Conservation (phyloP, 1,140 invertebrate genomes). For the Bombus sibiricus region DNA sequence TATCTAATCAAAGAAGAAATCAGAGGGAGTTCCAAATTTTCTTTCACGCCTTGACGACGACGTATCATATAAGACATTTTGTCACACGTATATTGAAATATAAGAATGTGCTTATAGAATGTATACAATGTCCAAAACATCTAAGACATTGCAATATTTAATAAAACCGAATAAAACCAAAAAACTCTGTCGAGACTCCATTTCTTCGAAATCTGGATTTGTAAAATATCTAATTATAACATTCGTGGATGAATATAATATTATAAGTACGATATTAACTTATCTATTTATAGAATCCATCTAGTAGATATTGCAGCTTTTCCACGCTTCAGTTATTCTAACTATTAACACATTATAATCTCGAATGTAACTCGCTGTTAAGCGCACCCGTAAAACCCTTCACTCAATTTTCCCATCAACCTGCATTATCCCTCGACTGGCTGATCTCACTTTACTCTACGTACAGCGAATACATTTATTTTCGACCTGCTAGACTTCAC, state of each 20-base stretch:
- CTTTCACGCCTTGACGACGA: no score
- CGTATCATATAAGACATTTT: no score
- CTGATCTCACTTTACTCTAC: constrained; percentile 3
- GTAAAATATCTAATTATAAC: no score
- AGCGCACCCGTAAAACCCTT: constrained; percentile 39
- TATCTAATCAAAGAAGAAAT: no score
- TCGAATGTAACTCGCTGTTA: constrained; percentile 32
- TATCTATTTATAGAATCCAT: not conserved
- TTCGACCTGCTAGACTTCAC: constrained; percentile 3
- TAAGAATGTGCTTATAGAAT: no score
- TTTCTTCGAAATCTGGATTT: no score
- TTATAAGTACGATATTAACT: not conserved
- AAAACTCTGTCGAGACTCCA: no score
- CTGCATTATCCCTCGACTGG: constrained; percentile 30
- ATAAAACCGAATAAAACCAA: no score
- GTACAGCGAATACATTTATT: constrained; percentile 24
- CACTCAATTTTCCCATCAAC: constrained; percentile 44
- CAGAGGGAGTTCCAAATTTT: no score
- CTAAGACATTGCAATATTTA: no score
- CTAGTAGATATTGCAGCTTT: not conserved
- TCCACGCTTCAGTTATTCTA: constrained; percentile 4
- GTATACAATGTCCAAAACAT: no score
- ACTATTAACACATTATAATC: constrained; percentile 49
- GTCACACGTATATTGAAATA: no score
- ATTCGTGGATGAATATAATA: not conserved